These are phyloP conservation scores for Isichthys henryi DNA, from an alignment of 2,113 vertebrate species.

Conservation along the genomic window DNA sequence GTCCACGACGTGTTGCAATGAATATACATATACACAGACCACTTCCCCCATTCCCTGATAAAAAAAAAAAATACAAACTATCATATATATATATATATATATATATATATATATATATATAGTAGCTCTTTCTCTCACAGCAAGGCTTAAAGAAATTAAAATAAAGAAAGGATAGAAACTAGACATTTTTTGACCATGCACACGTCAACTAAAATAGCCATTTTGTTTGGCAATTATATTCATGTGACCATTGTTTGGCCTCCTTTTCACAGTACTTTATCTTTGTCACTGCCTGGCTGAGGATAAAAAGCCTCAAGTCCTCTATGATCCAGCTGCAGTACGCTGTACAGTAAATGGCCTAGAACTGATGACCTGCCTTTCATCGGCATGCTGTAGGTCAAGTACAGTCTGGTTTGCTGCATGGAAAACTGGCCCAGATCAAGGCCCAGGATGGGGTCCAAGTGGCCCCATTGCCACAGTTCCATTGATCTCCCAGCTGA, in stretches of 20 bases:
- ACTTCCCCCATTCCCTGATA: neutral
- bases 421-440: constrained; percentile 31
- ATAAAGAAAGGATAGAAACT: neutral
- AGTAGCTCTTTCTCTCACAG: neutral
- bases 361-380: constrained; percentile 35
- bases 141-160: neutral
- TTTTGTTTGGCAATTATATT: constrained; percentile 22
- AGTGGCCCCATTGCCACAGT: constrained; percentile 24
- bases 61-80: neutral
- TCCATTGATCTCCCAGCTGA: constrained; percentile 35
- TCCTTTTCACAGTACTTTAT: neutral
- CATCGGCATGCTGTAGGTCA: constrained; percentile 36
- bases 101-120: neutral
- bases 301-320: constrained; percentile 15
- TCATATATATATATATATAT: neutral
- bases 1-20: constrained; percentile 35
- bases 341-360: constrained; percentile 26
- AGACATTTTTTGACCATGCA: neutral
- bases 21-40: constrained; percentile 22
- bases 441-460: constrained; percentile 36
- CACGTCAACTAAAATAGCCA: neutral
- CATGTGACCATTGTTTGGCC: constrained; percentile 18
- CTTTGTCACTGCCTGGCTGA: neutral
- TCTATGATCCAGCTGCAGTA: constrained; percentile 20
- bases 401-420: constrained; percentile 27